Percentiles rank a stretch among this genome's conserved stretches.
Conservation (phyloP, 2,797 vertebrate species). For the Sebastes diploproa region DNA sequence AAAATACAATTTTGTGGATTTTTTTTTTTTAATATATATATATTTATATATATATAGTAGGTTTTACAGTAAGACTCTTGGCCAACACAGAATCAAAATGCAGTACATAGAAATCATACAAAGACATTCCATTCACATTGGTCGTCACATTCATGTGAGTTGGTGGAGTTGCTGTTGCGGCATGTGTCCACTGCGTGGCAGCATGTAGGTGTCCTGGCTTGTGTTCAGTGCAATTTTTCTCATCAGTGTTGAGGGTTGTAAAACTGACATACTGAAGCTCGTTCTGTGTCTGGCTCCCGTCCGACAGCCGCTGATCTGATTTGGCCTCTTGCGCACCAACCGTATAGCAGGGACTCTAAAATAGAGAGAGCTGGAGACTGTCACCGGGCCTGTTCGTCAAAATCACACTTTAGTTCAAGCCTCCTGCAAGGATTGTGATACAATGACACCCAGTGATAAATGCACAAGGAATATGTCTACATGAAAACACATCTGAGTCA, state of each 20-base stretch:
- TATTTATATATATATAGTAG: background rate
- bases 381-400: conserved; percentile 15
- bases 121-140: conserved; percentile 40
- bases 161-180: conserved; percentile 48
- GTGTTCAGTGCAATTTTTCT: conserved; percentile 45
- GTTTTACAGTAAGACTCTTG: conserved; percentile 36
- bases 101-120: conserved; percentile 24
- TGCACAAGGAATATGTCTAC: background rate
- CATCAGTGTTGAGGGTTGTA: conserved; percentile 17
- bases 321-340: conserved; percentile 19
- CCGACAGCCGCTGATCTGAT: conserved; percentile 17
- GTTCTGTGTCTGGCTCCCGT: conserved; percentile 21
- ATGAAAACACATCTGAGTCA: background rate
- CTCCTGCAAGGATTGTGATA: conserved; percentile 14
- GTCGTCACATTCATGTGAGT: conserved; percentile 41
- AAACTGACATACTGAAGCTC: conserved; percentile 35
- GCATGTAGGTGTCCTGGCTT: conserved; percentile 54
- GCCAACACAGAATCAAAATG: conserved; percentile 32
- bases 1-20: conserved; percentile 68
- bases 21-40: conserved; percentile 5
- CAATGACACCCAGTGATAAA: background rate
- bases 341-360: conserved; percentile 39
- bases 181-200: conserved; percentile 73
- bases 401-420: conserved; percentile 1
- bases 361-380: conserved; percentile 21